Evolutionary conservation across 2,113 vertebrate genomes (phyloP), one percentile per base, ranked within the genome.

Genomic region (Hypanus sabinus): DNA sequence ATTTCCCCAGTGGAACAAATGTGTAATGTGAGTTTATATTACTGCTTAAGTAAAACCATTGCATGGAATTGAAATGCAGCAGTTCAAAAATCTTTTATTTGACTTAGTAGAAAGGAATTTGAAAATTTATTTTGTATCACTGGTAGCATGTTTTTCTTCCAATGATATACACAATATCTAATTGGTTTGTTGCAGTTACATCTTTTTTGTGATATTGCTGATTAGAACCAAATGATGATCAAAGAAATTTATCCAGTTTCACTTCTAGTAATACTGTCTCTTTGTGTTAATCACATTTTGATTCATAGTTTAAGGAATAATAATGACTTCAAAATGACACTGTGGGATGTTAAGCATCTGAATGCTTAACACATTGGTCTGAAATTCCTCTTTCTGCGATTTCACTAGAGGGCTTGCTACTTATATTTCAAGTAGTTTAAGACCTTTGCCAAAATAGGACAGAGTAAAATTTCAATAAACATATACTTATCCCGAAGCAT

Each of bases 261-360:
- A 14, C 60, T 68, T n/a, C n/a, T 16, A 90, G 16, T 90, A 60
- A 65, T n/a, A 14, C 62, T 90, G 33, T 20, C 60, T 65, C 60
- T 68, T 90, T n/a, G 30, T 36, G 85, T 68, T 65, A 20, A 90
- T 33, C 30, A 65, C 6, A 90, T 90, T 65, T 90, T 65, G 60
- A 90, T 90, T 65, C 7, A 65, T 68, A 9, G 60, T 90, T 90
- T 65, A 90, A 90, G 30, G 60, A 90, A 68, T 90, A 90, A 30
- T 85, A 60, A 60, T 85, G 55, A 55, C 46, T 85, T 55, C 11
- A 55, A 27, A 27, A 60, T 83, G 81, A 85, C 24, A 24, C 38
- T 81, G 79, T 81, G 36, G 20, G 79, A 79, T 36, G 33, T 36
- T 81, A 20, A 83, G 80, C 20, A 46, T 55, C 36, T 85, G 81